Evolutionary conservation across 2,113 vertebrate genomes (phyloP).

Genomic region (Henicopernis longicauda): DNA sequence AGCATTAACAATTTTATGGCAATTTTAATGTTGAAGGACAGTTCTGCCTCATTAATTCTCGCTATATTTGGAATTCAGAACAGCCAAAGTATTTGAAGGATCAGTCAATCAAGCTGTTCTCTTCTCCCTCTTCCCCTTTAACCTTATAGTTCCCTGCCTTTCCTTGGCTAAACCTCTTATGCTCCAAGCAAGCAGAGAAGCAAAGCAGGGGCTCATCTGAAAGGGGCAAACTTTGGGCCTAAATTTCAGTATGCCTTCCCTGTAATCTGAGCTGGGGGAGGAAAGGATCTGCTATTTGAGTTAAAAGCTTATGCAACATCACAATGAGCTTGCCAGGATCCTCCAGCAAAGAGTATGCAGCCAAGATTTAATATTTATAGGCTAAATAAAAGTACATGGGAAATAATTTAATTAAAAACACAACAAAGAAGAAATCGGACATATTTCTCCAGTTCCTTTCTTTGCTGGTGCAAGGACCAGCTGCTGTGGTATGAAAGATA

Average conservation of each 20-base stretch:
- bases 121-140: background rate
- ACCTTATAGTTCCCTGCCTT: background rate
- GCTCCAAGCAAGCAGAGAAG: background rate
- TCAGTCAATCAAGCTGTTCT: background rate
- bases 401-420: background rate
- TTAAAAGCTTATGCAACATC: background rate
- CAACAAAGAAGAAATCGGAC: background rate
- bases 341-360: background rate
- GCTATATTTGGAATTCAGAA: background rate
- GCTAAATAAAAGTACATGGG: background rate
- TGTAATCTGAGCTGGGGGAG: background rate
- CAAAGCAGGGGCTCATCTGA: background rate
- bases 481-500: background rate
- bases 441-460: background rate
- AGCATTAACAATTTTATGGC: background rate
- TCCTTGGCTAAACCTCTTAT: background rate
- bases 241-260: background rate
- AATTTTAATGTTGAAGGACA: background rate
- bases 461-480: background rate
- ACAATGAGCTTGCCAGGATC: background rate
- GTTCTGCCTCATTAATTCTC: background rate
- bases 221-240: background rate
- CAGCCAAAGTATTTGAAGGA: background rate
- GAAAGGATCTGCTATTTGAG: background rate
- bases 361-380: background rate